phyloP scores from a whole-genome alignment of 1,140 invertebrate genomes.

The Cyrtorhinus lividipennis region DNA sequence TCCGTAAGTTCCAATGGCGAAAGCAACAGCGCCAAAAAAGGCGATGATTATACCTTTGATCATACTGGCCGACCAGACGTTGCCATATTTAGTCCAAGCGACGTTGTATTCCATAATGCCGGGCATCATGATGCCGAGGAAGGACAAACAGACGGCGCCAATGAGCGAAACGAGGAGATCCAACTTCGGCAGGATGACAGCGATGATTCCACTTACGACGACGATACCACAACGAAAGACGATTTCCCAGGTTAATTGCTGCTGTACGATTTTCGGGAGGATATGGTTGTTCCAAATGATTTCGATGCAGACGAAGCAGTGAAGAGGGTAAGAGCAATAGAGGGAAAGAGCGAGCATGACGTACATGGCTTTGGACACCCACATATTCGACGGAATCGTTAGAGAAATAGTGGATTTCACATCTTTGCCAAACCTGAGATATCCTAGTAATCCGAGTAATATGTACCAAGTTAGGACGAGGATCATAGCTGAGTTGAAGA shows the following conservation, averaged over 20 bases:
- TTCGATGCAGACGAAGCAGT: not conserved
- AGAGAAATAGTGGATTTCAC: not conserved
- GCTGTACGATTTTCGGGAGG: not conserved
- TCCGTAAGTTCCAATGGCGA: not conserved
- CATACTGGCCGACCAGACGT: not conserved
- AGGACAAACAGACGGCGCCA: not conserved
- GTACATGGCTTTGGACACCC: not conserved
- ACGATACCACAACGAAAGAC: not conserved
- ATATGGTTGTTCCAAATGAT: not conserved
- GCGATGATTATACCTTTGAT: not conserved
- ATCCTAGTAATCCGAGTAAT: not conserved
- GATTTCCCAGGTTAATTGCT: not conserved
- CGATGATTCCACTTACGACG: not conserved
- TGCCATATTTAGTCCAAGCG: not conserved
- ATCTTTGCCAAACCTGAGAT: not conserved
- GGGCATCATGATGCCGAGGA: conserved; percentile 1
- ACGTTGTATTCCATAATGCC: conserved; percentile 3
- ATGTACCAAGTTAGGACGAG: not conserved
- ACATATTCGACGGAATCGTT: not conserved
- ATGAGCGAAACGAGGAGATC: not conserved
- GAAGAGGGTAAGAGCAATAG: not conserved
- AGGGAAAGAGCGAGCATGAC: not conserved
- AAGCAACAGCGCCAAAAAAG: not conserved
- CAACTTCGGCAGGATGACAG: not conserved
- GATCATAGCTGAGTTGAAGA: not conserved